phyloP scores from a whole-genome alignment of 2,888 invertebrate species.

The Notodonta ziczac region DNA sequence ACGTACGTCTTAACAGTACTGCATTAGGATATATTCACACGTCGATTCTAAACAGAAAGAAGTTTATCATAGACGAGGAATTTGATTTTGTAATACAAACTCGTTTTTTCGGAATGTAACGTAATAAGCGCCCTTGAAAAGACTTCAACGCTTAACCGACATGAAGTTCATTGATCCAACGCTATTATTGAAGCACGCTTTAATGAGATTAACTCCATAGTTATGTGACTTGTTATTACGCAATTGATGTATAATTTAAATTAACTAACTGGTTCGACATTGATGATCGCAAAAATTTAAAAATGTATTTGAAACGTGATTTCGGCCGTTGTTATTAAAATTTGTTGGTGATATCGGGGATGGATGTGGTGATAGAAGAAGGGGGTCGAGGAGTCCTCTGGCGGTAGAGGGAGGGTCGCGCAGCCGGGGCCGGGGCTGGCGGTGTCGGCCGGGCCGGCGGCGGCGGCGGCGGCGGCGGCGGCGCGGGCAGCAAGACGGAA shows the following conservation, averaged over 20 bases:
- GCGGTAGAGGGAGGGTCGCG: conserved; percentile 10
- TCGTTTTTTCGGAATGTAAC: conserved; percentile 57
- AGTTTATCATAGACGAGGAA: conserved; percentile 24
- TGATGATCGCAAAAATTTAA: neutral
- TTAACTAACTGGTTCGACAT: conserved; percentile 16
- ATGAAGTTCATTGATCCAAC: conserved; percentile 68
- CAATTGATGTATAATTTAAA: conserved; percentile 27
- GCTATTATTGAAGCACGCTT: conserved; percentile 51
- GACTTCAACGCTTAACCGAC: conserved; percentile 77
- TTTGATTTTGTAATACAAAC: conserved; percentile 34
- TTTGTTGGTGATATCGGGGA: neutral
- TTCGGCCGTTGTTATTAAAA: neutral
- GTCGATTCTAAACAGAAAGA: conserved; percentile 17
- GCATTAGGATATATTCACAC: conserved; percentile 19
- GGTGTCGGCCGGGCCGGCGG: conserved; percentile 11
- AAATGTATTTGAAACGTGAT: neutral
- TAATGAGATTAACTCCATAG: conserved; percentile 50
- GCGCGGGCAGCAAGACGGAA: conserved; percentile 39
- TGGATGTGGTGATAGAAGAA: neutral
- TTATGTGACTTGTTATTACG: conserved; percentile 31
- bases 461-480: conserved; percentile 16
- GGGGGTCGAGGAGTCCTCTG: too few relatives aligned
- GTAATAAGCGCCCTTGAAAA: conserved; percentile 79
- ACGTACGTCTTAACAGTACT: conserved; percentile 8
- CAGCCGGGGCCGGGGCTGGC: conserved; percentile 9